These are phyloP conservation scores for Steinernema hermaphroditum DNA, from an alignment of 2,888 invertebrate genomes.

Conservation along the genomic window DNA sequence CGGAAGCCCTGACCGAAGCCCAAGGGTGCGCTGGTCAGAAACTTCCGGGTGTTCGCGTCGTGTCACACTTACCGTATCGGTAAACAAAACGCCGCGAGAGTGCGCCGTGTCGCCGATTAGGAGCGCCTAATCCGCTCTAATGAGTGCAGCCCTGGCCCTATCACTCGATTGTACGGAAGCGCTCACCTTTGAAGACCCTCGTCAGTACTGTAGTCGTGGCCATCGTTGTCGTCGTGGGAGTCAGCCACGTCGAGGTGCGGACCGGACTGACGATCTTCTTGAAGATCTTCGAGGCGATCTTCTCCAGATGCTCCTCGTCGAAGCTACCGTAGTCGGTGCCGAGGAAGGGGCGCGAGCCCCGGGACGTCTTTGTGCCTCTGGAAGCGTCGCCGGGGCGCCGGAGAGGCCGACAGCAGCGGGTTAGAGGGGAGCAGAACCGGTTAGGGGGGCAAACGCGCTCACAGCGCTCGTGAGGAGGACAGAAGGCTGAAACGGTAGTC, in stretches of 20 bases:
- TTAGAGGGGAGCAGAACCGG: conserved; percentile 41
- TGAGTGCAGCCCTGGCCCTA: neutral
- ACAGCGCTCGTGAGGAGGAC: conserved; percentile 34
- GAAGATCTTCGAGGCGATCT: neutral
- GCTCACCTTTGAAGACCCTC: neutral
- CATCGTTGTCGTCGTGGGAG: neutral
- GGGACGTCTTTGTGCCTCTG: neutral
- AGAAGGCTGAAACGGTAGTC: neutral
- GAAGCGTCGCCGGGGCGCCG: neutral
- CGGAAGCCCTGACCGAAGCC: conserved; percentile 24
- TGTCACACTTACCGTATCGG: conserved; percentile 28
- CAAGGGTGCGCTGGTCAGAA: neutral
- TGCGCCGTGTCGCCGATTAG: conserved; percentile 24
- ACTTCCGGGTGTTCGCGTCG: conserved; percentile 31
- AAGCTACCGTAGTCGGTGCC: neutral
- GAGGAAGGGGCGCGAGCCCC: neutral
- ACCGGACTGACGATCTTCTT: neutral
- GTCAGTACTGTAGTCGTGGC: neutral
- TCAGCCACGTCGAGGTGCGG: neutral
- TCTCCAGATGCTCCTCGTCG: neutral
- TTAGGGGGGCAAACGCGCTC: conserved; percentile 45
- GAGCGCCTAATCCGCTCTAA: conserved; percentile 2
- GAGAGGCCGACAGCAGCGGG: conserved; percentile 44
- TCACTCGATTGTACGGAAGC: neutral
- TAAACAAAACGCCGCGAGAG: conserved; percentile 13